These are phyloP conservation scores for Caenorhabditis sp. DNA, from an alignment of 2,888 invertebrate species.

Conservation along the genomic window DNA sequence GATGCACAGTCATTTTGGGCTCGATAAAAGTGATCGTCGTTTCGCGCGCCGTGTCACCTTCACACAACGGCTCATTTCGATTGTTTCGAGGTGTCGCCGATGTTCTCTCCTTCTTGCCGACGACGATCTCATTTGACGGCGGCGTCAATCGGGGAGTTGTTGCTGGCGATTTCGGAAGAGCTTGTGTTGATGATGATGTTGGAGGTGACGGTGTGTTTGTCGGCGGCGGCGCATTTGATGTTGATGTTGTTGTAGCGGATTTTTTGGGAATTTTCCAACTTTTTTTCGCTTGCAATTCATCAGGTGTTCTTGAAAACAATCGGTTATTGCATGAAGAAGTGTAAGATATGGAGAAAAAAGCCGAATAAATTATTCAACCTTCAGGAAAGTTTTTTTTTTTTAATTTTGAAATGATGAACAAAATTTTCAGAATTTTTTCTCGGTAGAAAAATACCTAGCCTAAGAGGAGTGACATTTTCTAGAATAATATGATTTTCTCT, in stretches of 20 bases:
- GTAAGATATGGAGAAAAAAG: too few species aligned
- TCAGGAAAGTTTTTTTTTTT: too few species aligned
- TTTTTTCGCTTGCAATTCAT: neutral
- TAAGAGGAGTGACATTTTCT: too few species aligned
- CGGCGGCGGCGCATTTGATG: neutral
- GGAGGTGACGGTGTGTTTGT: neutral
- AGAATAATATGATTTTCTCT: too few species aligned
- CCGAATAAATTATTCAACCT: too few species aligned
- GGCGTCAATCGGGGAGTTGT: neutral
- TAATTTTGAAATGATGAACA: too few species aligned
- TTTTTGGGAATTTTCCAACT: conserved; percentile 1
- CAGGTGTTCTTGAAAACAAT: neutral
- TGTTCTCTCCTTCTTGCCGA: neutral
- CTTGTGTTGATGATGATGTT: neutral
- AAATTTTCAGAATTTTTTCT: too few species aligned
- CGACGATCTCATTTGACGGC: neutral
- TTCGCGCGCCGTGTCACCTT: conserved; percentile 1
- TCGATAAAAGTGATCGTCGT: neutral
- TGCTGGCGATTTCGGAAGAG: neutral
- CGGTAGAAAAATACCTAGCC: too few species aligned
- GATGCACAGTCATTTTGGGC: neutral
- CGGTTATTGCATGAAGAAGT: too few species aligned
- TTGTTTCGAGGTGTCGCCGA: neutral
- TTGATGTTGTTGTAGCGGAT: neutral
- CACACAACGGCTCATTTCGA: neutral